A percentile compares a stretch with the other conserved stretches of the same genome.
Conservation (phyloP, 2,113 vertebrate species). For the Aspidoscelis tigris region DNA sequence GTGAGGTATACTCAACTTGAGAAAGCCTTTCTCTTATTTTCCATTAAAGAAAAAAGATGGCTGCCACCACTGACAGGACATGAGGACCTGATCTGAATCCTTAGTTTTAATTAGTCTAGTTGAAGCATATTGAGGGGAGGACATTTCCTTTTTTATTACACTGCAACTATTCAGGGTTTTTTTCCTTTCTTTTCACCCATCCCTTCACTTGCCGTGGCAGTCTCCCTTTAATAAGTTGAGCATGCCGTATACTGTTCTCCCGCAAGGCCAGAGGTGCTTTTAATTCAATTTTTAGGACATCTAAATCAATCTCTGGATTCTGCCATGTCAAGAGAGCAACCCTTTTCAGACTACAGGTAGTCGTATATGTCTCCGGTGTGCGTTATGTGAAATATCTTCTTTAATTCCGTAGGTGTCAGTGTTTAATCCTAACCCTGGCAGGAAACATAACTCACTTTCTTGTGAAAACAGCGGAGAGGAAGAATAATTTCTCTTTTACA, state of each 20-base stretch:
- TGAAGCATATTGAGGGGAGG: background rate
- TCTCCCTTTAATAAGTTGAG: conserved; percentile 53
- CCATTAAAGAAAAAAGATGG: background rate
- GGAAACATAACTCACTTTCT: conserved; percentile 23
- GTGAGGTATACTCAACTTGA: too few species aligned
- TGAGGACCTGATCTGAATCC: background rate
- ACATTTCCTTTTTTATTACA: conserved; percentile 23
- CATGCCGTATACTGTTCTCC: conserved; percentile 46
- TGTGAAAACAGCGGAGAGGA: conserved; percentile 44
- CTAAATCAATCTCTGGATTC: conserved; percentile 67
- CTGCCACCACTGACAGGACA: background rate
- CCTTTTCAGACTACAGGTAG: conserved; percentile 17
- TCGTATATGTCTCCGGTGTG: conserved; percentile 29
- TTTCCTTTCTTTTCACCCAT: conserved; percentile 34
- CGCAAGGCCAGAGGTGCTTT: conserved; percentile 47
- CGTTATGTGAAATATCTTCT: conserved; percentile 50
- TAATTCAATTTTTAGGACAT: conserved; percentile 63
- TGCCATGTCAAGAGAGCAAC: conserved; percentile 56
- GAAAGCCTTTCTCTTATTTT: too few species aligned
- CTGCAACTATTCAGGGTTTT: conserved; percentile 26
- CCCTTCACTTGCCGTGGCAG: conserved; percentile 47
- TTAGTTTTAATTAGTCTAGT: background rate
- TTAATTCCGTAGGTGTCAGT: conserved; percentile 51
- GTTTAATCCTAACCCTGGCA: conserved; percentile 51
- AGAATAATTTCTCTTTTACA: conserved; percentile 48